Evolutionary conservation across 2,888 invertebrate genomes (phyloP), one percentile per base, ranked within the genome.

Genomic region (Pyrgus malvae): DNA sequence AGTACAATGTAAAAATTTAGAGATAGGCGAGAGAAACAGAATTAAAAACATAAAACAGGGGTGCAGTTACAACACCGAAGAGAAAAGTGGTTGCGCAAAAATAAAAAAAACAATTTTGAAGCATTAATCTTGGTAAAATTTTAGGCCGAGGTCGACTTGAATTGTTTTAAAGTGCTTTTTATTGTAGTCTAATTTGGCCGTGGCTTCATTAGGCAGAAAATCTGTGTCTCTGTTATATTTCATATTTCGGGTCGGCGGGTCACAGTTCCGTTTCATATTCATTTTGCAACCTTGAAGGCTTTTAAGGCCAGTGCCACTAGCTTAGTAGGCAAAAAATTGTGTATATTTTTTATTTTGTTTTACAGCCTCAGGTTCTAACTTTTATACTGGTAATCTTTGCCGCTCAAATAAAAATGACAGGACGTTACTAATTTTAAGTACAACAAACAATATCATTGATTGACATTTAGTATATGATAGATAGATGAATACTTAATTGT

Each of bases 171-270:
- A 53, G 53, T 56, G 51, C 48, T 42, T 51, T 51, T 58, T 44
- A 53, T 56, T 51, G 51, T 53, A 56, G 33, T 48, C 14, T 46
- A 58, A 55, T 49, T 50, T 49, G 17, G 23, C 49, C 41, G 50
- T 42, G 50, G 54, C 50, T 58, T 48, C 37, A 44, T 40, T 49
- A 55, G 40, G 75, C 70, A 63, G 65, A 68, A 45, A 38, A 16
- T 29, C 29, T 51, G 44, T 45, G 19, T 51, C 41, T 45, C 17
- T 29, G 27, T 31, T 29, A 14, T 38, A 35, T 44, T 37, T 16
- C 25, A 14, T 38, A 35, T 44, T 42, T 33, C 33, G 29, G 27
- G 42, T 5, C 23, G 14, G 27, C 25, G 21, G 16, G 37, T 14
- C 44, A 27, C 37, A 27, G 7, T 44, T 44, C 23, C 12, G 41